Base-by-base conservation (phyloP, 2,113 vertebrate species). In the Corythaixoides concolor region DNA sequence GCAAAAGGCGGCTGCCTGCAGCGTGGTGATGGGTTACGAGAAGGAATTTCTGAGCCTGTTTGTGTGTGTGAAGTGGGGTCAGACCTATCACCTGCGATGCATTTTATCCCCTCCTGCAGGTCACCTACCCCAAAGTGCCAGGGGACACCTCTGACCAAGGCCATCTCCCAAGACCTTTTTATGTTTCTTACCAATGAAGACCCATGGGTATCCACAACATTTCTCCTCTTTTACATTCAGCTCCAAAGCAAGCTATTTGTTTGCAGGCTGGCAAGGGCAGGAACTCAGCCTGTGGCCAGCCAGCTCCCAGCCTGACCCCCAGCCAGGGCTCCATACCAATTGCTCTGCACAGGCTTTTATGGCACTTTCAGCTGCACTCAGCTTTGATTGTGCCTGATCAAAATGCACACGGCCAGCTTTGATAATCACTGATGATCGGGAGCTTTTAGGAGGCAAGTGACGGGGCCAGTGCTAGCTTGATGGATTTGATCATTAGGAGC, bases 321-420 rank as follows among this genome's bases (percentile, higher is more conserved):
- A 66, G 81, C 94, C 91, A 94, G 91, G 68, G 23, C 89, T 80
- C 68, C 66, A 86, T 70, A 94, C 77, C 91, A 87, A 90, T 94
- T 83, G 82, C 67, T 92, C 79, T 74, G 63, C 75, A 52, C 50
- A 93, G 23, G 95, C 92, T 94, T 97, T 96, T 94, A 97, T 33
- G 24, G 73, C 79, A 92, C 35, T 89, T 94, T 84, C 47, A 77
- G 85, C 68, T 92, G 96, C 82, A 94, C 96, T 96, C 90, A 93
- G 90, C 90, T 93, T 95, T 97, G 95, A 96, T 95, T 91, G 90
- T 93, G 92, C 52, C 64, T 94, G 95, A 97, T 95, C 83, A 97
- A 96, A 95, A 97, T 96, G 96, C 92, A 84, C 39, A 76, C 3
- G 79, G 88, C 72, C 88, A 88, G 88, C 35, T 82, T 64, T 94